Percentiles rank a stretch among this genome's conserved stretches.
Conservation (phyloP, 2,113 vertebrate genomes). For the Brachyistius frenatus region DNA sequence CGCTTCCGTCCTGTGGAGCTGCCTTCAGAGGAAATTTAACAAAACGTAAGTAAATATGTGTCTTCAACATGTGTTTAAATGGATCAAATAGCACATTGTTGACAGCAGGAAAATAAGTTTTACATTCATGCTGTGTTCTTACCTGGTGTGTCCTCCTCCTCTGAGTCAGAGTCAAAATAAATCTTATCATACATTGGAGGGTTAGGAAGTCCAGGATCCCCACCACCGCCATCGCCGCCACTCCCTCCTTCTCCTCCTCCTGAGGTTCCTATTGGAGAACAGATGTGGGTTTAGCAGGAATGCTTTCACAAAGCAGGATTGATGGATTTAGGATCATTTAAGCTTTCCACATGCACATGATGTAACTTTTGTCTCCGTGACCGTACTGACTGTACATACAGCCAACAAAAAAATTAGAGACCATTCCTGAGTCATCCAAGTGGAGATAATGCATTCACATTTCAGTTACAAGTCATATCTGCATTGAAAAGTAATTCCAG, state of each 20-base stretch:
- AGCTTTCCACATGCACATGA: too few species aligned
- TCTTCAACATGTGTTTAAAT: background rate
- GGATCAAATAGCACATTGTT: too few species aligned
- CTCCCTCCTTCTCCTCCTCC: constrained; percentile 45
- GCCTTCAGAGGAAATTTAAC: constrained; percentile 62
- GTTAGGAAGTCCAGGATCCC: constrained; percentile 26
- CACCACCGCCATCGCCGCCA: background rate
- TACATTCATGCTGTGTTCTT: constrained; percentile 1
- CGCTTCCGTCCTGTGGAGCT: constrained; percentile 76
- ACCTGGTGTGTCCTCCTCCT: constrained; percentile 84
- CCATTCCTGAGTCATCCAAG: too few species aligned
- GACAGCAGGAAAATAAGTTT: background rate
- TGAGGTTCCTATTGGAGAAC: constrained; percentile 71
- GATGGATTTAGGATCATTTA: background rate
- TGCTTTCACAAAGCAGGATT: background rate
- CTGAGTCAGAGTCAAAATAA: constrained; percentile 97
- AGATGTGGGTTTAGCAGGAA: background rate
- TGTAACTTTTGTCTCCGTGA: too few species aligned
- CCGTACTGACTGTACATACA: too few species aligned
- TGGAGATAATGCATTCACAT: too few species aligned
- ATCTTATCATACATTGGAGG: constrained; percentile 88
- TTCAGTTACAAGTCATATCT: too few species aligned
- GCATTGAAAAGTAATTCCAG: too few species aligned
- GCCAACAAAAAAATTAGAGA: too few species aligned
- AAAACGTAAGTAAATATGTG: background rate